Percentiles rank a stretch among this genome's conserved stretches.
Evolutionary conservation across 2,113 vertebrate genomes (phyloP).

Genomic region (Anarhynchus alexandrinus): DNA sequence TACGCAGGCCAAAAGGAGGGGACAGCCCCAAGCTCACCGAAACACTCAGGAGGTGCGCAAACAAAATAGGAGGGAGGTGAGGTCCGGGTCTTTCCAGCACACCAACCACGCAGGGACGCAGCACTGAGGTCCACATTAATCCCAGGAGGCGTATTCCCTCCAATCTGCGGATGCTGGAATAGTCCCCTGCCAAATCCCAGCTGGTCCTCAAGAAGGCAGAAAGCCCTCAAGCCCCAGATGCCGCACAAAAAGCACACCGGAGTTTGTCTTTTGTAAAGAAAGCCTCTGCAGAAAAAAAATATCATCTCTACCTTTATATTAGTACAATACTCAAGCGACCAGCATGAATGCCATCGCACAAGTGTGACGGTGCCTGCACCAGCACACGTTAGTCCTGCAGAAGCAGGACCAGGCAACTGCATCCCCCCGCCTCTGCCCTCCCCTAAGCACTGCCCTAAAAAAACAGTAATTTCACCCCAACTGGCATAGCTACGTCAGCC

Average conservation of each 20-base stretch:
- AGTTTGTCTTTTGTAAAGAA: not conserved
- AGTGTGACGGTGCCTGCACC: not conserved
- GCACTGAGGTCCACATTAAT: not conserved
- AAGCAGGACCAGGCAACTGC: not conserved
- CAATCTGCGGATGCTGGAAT: not conserved
- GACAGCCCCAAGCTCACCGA: not conserved
- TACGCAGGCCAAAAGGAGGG: not conserved
- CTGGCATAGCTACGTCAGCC: not conserved
- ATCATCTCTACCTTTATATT: not conserved
- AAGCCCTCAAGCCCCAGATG: not conserved
- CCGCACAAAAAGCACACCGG: rapidly evolving
- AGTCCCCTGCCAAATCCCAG: not conserved
- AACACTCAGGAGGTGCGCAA: rapidly evolving
- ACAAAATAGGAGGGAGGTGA: rapidly evolving
- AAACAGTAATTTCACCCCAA: not conserved
- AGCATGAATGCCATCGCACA: not conserved
- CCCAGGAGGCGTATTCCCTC: not conserved
- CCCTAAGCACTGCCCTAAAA: rapidly evolving
- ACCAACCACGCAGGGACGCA: not conserved
- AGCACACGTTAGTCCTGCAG: not conserved
- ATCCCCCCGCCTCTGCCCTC: not conserved
- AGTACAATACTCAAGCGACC: not conserved
- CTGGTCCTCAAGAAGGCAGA: not conserved
- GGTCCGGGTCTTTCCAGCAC: not conserved
- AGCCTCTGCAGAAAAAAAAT: not conserved